These are phyloP conservation scores for Tapirus indicus DNA, from an alignment of 2,797 vertebrate genomes.

Conservation along the genomic window DNA sequence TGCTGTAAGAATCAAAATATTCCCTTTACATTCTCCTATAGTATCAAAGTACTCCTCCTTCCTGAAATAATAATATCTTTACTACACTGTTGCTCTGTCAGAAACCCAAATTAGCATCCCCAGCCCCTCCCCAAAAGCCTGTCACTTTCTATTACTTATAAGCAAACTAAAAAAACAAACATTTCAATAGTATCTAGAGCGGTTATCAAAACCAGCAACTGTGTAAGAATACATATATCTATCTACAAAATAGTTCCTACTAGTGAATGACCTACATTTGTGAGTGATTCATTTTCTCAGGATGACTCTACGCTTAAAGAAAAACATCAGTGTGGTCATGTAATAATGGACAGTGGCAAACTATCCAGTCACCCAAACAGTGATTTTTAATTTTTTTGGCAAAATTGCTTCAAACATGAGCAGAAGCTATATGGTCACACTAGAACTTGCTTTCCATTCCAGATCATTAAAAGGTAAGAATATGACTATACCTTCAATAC, in stretches of 20 bases:
- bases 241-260: not conserved
- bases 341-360: not conserved
- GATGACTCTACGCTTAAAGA: not conserved
- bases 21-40: not conserved
- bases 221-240: not conserved
- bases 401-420: not conserved
- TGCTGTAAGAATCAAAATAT: not conserved
- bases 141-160: not conserved
- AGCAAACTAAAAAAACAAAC: not conserved
- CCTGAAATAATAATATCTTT: not conserved
- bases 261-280: not conserved
- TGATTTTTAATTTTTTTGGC: constrained; percentile 22
- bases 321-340: not conserved
- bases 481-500: constrained; percentile 95
- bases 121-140: not conserved
- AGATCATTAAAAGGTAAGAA: not conserved
- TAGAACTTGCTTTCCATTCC: not conserved
- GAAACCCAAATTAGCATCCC: not conserved
- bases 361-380: not conserved
- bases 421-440: not conserved
- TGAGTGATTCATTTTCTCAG: not conserved
- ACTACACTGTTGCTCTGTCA: not conserved
- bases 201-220: not conserved
- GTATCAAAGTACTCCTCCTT: not conserved
- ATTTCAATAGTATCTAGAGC: not conserved